Conservation (phyloP, 2,888 invertebrate genomes). For the Cyclophora albipunctata region DNA sequence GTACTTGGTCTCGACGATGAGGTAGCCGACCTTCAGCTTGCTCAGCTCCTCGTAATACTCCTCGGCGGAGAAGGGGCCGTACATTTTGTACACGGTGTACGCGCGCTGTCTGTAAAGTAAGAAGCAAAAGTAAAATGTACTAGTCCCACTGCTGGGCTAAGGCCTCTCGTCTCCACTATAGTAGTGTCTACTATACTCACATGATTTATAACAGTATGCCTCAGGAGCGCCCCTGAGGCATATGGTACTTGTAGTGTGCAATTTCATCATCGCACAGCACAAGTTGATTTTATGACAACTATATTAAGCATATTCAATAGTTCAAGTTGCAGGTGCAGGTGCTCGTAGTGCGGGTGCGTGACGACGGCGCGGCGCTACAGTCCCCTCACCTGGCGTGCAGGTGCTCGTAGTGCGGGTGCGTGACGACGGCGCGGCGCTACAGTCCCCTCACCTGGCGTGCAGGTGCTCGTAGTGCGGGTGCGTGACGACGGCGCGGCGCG, state of each 20-base stretch:
- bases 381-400: constrained; percentile 66
- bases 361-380: too few species aligned
- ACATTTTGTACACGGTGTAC: constrained; percentile 85
- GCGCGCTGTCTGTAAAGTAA: constrained; percentile 79
- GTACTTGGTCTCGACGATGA: constrained; percentile 82
- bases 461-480: constrained; percentile 92
- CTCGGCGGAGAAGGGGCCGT: constrained; percentile 82
- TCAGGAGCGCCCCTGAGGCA: too few species aligned
- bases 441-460: constrained; percentile 78
- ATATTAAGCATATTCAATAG: too few species aligned
- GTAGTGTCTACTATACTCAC: too few species aligned
- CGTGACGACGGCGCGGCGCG: constrained; percentile 85
- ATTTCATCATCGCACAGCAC: too few species aligned
- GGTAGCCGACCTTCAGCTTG: constrained; percentile 81
- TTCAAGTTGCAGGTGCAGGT: too few species aligned
- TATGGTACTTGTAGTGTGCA: too few species aligned
- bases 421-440: constrained; percentile 81
- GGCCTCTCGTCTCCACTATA: too few species aligned
- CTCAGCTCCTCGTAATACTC: constrained; percentile 81
- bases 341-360: too few species aligned
- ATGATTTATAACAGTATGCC: too few species aligned
- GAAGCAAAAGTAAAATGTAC: constrained; percentile 21
- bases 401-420: constrained; percentile 93
- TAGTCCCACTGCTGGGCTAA: too few species aligned
- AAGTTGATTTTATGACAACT: too few species aligned